Evolutionary conservation across 2,113 vertebrate species (phyloP).

Genomic region (Xyliphius kryptos): DNA sequence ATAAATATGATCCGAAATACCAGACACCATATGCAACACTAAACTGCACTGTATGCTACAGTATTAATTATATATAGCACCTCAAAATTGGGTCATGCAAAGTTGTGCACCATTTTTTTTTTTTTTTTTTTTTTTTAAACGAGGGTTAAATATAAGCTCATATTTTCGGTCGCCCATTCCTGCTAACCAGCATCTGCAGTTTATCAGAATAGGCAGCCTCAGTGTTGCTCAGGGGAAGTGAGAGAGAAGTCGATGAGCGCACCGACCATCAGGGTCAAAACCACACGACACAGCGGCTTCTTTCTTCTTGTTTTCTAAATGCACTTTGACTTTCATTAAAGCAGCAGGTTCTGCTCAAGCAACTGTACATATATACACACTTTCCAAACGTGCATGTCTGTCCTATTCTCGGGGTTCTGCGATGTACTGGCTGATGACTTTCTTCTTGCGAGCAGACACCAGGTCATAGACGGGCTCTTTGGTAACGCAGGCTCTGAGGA

Average conservation of each 20-base stretch:
- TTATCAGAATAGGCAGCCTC: background rate
- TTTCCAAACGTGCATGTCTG: background rate
- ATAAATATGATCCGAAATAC: too few species aligned
- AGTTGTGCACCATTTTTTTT: too few species aligned
- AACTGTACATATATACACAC: background rate
- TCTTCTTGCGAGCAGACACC: slow-evolving; percentile 78
- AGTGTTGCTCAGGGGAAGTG: background rate
- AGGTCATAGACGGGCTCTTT: slow-evolving; percentile 87
- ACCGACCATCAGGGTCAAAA: background rate
- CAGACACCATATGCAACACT: too few species aligned
- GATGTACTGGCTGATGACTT: slow-evolving; percentile 59
- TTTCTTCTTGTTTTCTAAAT: too few species aligned
- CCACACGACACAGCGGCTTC: background rate
- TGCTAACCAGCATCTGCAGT: background rate
- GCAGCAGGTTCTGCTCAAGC: background rate
- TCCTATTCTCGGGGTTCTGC: background rate
- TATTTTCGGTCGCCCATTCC: too few species aligned
- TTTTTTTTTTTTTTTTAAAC: too few species aligned
- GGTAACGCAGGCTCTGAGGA: slow-evolving; percentile 77
- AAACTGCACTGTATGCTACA: too few species aligned
- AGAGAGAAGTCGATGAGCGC: background rate
- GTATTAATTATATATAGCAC: too few species aligned
- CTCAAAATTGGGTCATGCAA: too few species aligned
- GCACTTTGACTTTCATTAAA: background rate
- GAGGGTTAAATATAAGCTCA: too few species aligned